Evolutionary conservation across 2,888 invertebrate genomes (phyloP).

Genomic region (Drosophila quinaria): DNA sequence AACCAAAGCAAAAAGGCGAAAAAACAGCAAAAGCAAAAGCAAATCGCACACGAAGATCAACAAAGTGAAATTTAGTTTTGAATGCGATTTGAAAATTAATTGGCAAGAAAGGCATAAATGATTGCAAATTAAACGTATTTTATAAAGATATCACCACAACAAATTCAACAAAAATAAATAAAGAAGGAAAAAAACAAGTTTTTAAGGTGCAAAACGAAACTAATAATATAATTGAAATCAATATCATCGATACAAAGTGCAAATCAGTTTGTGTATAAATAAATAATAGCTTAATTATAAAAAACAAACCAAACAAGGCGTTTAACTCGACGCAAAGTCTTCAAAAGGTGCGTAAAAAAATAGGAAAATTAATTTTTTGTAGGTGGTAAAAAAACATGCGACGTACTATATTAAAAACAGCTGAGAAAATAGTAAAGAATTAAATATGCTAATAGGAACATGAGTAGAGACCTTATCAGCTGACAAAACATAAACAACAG

Average conservation of each 20-base stretch:
- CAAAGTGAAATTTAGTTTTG: slow-evolving; percentile 62
- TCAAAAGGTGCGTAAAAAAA: slow-evolving; percentile 50
- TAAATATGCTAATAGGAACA: slow-evolving; percentile 34
- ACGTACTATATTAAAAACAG: slow-evolving; percentile 31
- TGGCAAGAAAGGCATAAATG: slow-evolving; percentile 53
- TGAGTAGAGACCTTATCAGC: slow-evolving; percentile 35
- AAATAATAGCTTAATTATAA: slow-evolving; percentile 24
- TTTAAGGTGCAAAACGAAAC: slow-evolving; percentile 43
- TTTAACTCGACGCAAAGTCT: slow-evolving; percentile 24
- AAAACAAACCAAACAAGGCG: slow-evolving; percentile 24
- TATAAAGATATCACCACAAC: slow-evolving; percentile 47
- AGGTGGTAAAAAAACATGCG: background rate
- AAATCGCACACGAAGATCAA: slow-evolving; percentile 41
- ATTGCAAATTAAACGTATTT: slow-evolving; percentile 46
- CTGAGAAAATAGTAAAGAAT: slow-evolving; percentile 44
- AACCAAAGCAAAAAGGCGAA: slow-evolving; percentile 25
- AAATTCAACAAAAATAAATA: slow-evolving; percentile 4
- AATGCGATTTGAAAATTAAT: slow-evolving; percentile 59
- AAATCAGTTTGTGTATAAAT: slow-evolving; percentile 38
- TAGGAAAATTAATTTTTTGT: slow-evolving; percentile 12
- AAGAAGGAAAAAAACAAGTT: slow-evolving; percentile 40
- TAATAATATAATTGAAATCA: slow-evolving; percentile 45
- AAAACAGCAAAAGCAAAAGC: slow-evolving; percentile 23
- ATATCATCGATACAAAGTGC: slow-evolving; percentile 37
- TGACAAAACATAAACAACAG: slow-evolving; percentile 40